These are phyloP conservation scores for Rhagoletis zephyria DNA, from an alignment of 1,140 invertebrate species.

Conservation along the genomic window DNA sequence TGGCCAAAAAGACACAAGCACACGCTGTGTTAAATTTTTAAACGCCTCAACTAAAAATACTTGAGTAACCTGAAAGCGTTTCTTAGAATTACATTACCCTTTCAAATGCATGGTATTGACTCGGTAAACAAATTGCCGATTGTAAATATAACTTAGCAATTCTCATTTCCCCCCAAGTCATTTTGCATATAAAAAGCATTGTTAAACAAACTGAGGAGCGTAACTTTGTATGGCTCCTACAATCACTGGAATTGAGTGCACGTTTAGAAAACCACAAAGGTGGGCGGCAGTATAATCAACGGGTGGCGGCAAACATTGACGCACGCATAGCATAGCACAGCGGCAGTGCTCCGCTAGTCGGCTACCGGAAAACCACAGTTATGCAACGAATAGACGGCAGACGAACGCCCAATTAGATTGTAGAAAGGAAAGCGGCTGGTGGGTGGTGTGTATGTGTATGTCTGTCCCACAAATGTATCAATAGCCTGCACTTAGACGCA, in stretches of 20 bases:
- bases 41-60: too few species aligned
- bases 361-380: background rate
- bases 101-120: background rate
- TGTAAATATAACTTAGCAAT: background rate
- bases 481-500: constrained; percentile 27
- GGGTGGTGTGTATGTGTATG: background rate
- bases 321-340: background rate
- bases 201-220: background rate
- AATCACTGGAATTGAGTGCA: background rate
- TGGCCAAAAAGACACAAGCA: too few species aligned
- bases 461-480: background rate
- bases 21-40: too few species aligned
- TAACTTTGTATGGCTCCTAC: background rate
- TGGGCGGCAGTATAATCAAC: background rate
- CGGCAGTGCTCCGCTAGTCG: background rate
- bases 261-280: background rate
- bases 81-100: background rate
- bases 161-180: background rate
- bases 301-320: background rate
- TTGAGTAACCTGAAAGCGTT: background rate
- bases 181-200: background rate
- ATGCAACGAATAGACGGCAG: background rate
- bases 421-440: too few species aligned
- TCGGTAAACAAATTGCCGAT: background rate
- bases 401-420: background rate